A percentile compares a stretch with the other conserved stretches of the same genome.
phyloP scores from a whole-genome alignment of 2,113 vertebrate species.

The Mastomys natalensis region DNA sequence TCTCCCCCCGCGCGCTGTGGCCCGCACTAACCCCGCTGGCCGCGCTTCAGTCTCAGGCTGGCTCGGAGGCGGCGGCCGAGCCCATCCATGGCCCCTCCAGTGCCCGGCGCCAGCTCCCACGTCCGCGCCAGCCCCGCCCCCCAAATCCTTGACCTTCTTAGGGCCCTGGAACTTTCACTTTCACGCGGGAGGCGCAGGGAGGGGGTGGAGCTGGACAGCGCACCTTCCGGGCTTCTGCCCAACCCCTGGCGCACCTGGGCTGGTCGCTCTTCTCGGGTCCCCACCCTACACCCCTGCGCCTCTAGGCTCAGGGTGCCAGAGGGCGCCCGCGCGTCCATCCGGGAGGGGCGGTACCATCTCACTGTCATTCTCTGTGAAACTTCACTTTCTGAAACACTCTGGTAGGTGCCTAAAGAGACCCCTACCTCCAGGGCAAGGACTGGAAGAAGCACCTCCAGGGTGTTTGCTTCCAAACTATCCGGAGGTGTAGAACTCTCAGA shows the following conservation, averaged over 20 bases:
- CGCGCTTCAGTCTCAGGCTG: constrained; percentile 84
- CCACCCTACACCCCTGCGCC: neutral
- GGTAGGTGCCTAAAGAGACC: neutral
- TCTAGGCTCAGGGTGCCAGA: neutral
- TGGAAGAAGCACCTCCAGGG: neutral
- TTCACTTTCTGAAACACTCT: neutral
- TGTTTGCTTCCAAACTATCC: neutral
- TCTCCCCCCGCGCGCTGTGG: neutral
- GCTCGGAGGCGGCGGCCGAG: constrained; percentile 82
- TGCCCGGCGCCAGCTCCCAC: constrained; percentile 56
- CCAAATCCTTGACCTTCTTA: neutral
- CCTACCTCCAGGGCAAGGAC: neutral
- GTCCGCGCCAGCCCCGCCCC: constrained; percentile 63
- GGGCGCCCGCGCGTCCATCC: constrained; percentile 59
- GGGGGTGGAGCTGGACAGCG: neutral
- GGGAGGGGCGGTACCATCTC: constrained; percentile 54
- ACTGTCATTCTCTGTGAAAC: neutral
- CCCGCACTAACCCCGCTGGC: constrained; percentile 77
- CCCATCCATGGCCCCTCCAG: constrained; percentile 79
- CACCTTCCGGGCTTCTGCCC: constrained; percentile 78
- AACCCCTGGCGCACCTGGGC: constrained; percentile 76
- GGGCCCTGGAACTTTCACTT: constrained; percentile 81
- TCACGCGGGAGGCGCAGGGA: constrained; percentile 56
- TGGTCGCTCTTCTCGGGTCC: constrained; percentile 34
- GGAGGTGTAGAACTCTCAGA: neutral